Evolutionary conservation across 1,140 invertebrate species (phyloP).

Genomic region (Zaprionus kolodkinae): DNA sequence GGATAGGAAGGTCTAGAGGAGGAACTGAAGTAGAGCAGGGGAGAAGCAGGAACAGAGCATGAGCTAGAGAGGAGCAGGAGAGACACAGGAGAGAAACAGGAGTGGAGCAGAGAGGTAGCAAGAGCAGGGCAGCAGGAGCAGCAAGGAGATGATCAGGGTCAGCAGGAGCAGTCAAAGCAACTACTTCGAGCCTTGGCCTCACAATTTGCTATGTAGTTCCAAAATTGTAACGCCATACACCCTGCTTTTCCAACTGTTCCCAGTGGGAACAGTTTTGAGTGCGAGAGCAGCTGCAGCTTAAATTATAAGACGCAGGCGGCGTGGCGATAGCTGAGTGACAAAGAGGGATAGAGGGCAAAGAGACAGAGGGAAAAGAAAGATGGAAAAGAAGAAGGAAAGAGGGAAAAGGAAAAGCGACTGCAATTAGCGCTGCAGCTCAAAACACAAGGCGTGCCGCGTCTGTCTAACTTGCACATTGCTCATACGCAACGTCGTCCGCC

Average conservation of each 20-base stretch:
- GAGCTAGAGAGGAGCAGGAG: background rate
- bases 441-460: constrained; percentile 6
- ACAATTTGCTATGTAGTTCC: constrained; percentile 30
- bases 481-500: constrained; percentile 51
- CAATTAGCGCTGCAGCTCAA: constrained; percentile 65
- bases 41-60: background rate
- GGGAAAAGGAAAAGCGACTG: constrained; percentile 11
- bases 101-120: no score
- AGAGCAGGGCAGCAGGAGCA: no score
- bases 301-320: background rate
- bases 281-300: background rate
- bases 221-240: constrained; percentile 7
- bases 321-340: no score
- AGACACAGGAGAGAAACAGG: background rate
- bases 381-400: no score
- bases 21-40: no score
- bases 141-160: background rate
- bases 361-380: background rate
- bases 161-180: background rate
- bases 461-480: constrained; percentile 25
- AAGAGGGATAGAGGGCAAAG: background rate
- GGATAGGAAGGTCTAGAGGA: background rate
- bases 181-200: background rate
- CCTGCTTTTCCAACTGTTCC: background rate
- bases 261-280: background rate